A percentile compares a stretch with the other conserved stretches of the same genome.
Conservation (phyloP, 2,888 invertebrate species). For the Leptopilina myrica region DNA sequence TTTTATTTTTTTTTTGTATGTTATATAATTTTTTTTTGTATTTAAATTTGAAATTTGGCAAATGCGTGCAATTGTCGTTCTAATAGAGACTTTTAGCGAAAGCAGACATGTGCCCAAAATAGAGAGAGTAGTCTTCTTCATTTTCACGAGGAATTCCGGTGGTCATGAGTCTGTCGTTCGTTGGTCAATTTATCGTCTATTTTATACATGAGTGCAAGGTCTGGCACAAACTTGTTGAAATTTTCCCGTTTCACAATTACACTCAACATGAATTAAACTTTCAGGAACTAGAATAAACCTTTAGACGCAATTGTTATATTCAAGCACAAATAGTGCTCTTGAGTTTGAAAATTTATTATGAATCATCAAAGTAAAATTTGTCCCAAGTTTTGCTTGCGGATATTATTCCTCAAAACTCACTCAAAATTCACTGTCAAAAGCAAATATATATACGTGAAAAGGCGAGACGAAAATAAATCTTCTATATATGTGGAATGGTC, state of each 20-base stretch:
- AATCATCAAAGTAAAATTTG: not conserved
- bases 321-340: too few species aligned
- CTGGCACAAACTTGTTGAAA: slow-evolving; percentile 14
- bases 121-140: slow-evolving; percentile 24
- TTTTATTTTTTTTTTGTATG: too few species aligned
- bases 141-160: slow-evolving; percentile 16
- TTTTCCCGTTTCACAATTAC: slow-evolving; percentile 1
- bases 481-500: slow-evolving; percentile 1
- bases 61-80: not conserved
- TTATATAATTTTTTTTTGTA: too few species aligned
- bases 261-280: slow-evolving; percentile 4
- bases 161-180: slow-evolving; percentile 8
- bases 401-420: too few species aligned
- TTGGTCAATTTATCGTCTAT: slow-evolving; percentile 36
- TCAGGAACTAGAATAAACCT: not conserved
- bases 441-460: not conserved
- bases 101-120: slow-evolving; percentile 8
- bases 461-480: slow-evolving; percentile 31
- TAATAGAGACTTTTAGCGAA: not conserved
- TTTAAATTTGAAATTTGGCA: too few species aligned
- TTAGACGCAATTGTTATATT: not conserved
- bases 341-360: not conserved
- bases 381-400: not conserved
- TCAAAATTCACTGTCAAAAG: slow-evolving; percentile 1
- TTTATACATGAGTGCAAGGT: slow-evolving; percentile 18